Percentiles rank a stretch among this genome's conserved stretches.
These are phyloP conservation scores for Scarus forsteni DNA, from an alignment of 2,797 vertebrate species.

Conservation along the genomic window DNA sequence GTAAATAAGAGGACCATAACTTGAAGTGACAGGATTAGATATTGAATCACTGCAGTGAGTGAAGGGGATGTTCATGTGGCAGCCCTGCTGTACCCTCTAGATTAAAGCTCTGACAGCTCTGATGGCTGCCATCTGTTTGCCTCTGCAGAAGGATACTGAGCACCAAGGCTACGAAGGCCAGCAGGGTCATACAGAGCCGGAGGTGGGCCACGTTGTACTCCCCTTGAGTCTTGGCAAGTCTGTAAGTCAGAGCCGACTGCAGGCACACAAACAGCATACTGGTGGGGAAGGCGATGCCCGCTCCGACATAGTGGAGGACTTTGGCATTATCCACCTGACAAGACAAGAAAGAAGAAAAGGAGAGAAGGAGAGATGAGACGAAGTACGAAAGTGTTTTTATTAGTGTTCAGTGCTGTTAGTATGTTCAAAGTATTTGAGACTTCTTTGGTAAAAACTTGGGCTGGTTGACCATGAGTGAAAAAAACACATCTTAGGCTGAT, in stretches of 20 bases:
- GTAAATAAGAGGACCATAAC: not conserved
- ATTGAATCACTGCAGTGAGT: conserved; percentile 3
- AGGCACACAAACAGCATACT: conserved; percentile 92
- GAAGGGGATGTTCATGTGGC: conserved; percentile 1
- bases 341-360: not conserved
- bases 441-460: too few species aligned
- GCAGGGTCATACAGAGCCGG: conserved; percentile 86
- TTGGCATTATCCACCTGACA: conserved; percentile 92
- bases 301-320: conserved; percentile 92
- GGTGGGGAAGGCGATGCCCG: conserved; percentile 91
- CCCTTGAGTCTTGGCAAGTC: conserved; percentile 89
- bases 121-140: conserved; percentile 39
- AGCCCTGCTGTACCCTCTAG: not conserved
- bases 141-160: conserved; percentile 91
- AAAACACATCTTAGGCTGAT: too few species aligned
- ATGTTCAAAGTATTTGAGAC: too few species aligned
- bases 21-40: not conserved
- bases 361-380: not conserved
- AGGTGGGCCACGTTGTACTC: conserved; percentile 90
- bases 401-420: conserved; percentile 1
- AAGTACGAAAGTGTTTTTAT: not conserved
- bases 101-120: conserved; percentile 17
- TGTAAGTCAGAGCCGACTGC: conserved; percentile 92
- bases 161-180: conserved; percentile 88
- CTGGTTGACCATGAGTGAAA: too few species aligned